These are phyloP conservation scores for Lagorchestes hirsutus DNA, from an alignment of 2,797 vertebrate genomes.

Conservation along the genomic window DNA sequence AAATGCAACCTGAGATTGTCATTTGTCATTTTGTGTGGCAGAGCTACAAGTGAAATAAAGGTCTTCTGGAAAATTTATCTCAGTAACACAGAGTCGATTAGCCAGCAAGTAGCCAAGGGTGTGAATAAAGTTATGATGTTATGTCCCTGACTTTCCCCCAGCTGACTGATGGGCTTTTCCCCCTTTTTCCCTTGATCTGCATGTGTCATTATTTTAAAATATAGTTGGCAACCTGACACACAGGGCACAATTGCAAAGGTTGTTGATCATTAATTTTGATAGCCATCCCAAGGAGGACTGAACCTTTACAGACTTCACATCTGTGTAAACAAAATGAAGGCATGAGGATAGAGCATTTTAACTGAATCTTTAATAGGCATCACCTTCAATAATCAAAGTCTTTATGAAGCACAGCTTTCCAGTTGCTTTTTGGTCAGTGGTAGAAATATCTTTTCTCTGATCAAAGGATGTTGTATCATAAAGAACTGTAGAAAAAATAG, in stretches of 20 bases:
- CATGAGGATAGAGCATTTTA: not conserved
- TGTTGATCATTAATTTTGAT: not conserved
- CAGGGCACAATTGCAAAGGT: not conserved
- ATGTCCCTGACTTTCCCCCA: constrained; percentile 27
- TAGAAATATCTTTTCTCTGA: not conserved
- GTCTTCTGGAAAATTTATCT: constrained; percentile 35
- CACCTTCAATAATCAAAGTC: not conserved
- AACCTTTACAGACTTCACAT: not conserved
- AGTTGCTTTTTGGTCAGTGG: not conserved
- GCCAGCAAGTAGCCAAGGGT: not conserved
- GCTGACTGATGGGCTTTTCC: not conserved
- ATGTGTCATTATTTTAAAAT: constrained; percentile 34
- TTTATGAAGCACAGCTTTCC: not conserved
- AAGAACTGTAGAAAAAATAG: not conserved
- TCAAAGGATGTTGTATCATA: not conserved
- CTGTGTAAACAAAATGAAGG: not conserved
- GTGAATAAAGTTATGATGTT: constrained; percentile 58
- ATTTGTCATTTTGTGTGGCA: not conserved
- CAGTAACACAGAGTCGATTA: not conserved
- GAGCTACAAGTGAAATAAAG: not conserved
- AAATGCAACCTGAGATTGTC: not conserved
- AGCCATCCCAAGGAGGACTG: not conserved
- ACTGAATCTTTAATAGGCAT: not conserved
- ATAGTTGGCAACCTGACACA: not conserved
- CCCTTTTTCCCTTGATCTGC: not conserved